Conservation (phyloP, 2,113 vertebrate species). For the Apteryx mantelli region DNA sequence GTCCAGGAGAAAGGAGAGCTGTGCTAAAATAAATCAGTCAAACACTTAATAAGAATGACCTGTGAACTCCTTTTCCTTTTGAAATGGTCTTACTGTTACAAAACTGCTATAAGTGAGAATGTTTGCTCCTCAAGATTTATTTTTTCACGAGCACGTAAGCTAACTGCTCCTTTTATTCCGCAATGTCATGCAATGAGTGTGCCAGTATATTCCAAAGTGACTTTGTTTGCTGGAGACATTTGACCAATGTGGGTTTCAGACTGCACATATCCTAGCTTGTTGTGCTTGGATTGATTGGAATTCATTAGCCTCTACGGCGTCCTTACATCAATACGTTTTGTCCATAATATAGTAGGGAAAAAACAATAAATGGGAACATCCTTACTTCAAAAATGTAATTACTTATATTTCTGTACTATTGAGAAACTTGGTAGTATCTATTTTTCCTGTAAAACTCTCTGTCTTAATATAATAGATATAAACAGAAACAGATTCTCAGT, state of each 20-base stretch:
- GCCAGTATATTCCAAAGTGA: not conserved
- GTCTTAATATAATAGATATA: constrained; percentile 13
- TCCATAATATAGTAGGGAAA: not conserved
- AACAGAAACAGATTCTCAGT: not conserved
- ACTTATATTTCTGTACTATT: constrained; percentile 7
- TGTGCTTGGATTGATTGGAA: constrained; percentile 23
- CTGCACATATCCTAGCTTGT: not conserved
- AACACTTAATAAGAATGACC: constrained; percentile 58
- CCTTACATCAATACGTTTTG: not conserved
- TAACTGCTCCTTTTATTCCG: not conserved
- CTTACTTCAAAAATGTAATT: constrained; percentile 13
- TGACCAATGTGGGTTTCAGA: not conserved
- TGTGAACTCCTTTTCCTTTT: constrained; percentile 39
- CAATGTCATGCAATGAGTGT: not conserved
- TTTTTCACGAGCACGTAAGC: not conserved
- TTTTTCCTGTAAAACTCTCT: constrained; percentile 10
- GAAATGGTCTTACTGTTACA: constrained; percentile 41
- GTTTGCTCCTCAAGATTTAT: constrained; percentile 26
- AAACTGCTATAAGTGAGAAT: constrained; percentile 40
- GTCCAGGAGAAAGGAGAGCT: constrained; percentile 8
- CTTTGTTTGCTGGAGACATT: constrained; percentile 22
- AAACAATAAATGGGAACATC: not conserved
- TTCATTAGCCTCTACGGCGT: constrained; percentile 23
- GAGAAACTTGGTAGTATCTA: constrained; percentile 7
- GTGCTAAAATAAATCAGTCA: constrained; percentile 57